Evolutionary conservation across 2,888 invertebrate species (phyloP).

Genomic region (Harpalus rufipes): DNA sequence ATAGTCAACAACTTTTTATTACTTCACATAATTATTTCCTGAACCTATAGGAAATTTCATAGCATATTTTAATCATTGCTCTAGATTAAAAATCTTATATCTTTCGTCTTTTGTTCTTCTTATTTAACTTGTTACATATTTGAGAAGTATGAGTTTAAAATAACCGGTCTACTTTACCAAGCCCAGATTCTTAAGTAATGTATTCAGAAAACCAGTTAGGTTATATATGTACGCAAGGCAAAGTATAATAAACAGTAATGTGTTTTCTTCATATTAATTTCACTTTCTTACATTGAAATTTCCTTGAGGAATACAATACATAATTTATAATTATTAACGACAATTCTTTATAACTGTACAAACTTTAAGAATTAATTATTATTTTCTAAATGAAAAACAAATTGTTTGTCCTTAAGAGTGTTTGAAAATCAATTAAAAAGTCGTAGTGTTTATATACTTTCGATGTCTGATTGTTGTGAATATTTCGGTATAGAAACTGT

Average conservation of each 20-base stretch:
- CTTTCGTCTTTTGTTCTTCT: neutral
- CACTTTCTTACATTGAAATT: neutral
- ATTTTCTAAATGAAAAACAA: no score
- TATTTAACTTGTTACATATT: neutral
- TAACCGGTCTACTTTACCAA: constrained; percentile 15
- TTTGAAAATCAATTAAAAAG: neutral
- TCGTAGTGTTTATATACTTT: neutral
- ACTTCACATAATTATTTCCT: constrained; percentile 18
- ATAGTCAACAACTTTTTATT: constrained; percentile 15
- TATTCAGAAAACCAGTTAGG: constrained; percentile 33
- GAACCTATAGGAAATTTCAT: constrained; percentile 15
- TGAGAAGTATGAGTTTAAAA: neutral
- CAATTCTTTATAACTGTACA: no score
- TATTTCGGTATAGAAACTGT: constrained; percentile 51
- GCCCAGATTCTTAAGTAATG: constrained; percentile 19
- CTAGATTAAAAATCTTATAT: neutral
- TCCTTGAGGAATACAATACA: neutral
- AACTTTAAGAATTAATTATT: no score
- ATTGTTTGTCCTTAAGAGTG: neutral
- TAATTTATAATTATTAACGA: no score
- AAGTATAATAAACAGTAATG: neutral
- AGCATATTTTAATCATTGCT: neutral
- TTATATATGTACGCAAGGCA: constrained; percentile 5
- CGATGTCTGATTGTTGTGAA: constrained; percentile 32
- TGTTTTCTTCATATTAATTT: constrained; percentile 14